Evolutionary conservation across 2,113 vertebrate genomes (phyloP).

Genomic region (Cavia aperea): DNA sequence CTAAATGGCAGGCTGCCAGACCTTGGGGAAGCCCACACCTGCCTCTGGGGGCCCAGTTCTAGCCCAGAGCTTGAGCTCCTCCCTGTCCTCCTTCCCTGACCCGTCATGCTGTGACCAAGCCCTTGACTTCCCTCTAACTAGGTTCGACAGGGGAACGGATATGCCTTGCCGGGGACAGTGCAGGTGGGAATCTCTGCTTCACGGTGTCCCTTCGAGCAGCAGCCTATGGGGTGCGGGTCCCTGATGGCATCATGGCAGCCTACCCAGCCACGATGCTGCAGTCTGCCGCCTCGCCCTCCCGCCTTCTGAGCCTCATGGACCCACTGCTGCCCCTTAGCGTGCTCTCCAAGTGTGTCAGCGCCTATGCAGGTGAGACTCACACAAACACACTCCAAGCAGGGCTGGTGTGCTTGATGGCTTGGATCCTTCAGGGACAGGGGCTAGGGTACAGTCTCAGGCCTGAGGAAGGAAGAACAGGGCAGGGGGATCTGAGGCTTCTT

Average conservation of each 20-base stretch:
- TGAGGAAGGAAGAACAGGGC: background rate
- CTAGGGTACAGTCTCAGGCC: background rate
- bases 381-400: background rate
- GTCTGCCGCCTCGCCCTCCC: constrained; percentile 86
- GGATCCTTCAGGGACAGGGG: background rate
- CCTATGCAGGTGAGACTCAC: constrained; percentile 82
- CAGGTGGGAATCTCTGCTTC: constrained; percentile 88
- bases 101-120: background rate
- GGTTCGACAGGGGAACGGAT: constrained; percentile 88
- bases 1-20: background rate
- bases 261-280: constrained; percentile 89
- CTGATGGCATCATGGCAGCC: constrained; percentile 86
- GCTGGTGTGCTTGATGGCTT: background rate
- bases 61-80: background rate
- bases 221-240: constrained; percentile 84
- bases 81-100: background rate
- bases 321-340: constrained; percentile 90
- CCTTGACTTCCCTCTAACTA: constrained; percentile 53
- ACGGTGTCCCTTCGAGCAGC: constrained; percentile 85
- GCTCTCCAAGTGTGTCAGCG: constrained; percentile 87
- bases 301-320: constrained; percentile 91
- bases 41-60: background rate
- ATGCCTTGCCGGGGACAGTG: constrained; percentile 89
- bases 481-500: background rate
- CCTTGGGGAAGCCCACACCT: background rate